Conservation (phyloP, 1,140 invertebrate genomes). For the Matsumurasca onukii region DNA sequence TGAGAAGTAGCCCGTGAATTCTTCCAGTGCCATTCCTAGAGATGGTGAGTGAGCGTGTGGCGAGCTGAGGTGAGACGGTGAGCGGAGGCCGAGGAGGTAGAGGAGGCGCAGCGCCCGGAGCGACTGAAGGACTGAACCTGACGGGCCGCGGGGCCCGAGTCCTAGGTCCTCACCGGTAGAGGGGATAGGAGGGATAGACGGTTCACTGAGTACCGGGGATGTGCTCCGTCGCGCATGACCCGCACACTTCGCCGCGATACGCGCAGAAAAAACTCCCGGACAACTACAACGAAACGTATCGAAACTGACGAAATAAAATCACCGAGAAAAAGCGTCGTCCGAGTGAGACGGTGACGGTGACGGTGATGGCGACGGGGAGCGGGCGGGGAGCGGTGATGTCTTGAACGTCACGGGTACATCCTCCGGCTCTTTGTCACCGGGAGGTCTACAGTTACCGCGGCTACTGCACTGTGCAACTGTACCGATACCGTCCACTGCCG, state of each 20-base stretch:
- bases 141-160: conserved; percentile 1
- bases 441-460: not conserved
- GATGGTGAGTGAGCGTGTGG: conserved; percentile 2
- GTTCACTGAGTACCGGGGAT: conserved; percentile 38
- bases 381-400: not conserved
- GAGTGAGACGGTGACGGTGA: conserved; percentile 4
- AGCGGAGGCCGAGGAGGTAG: not conserved
- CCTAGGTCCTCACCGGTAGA: not conserved
- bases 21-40: conserved; percentile 47
- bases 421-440: not conserved
- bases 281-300: conserved; percentile 8
- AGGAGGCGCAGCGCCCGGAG: not conserved
- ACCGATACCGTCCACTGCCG: not conserved
- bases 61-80: not conserved
- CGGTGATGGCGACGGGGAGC: not conserved
- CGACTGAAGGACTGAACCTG: not conserved
- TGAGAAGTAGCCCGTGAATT: conserved; percentile 46
- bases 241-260: conserved; percentile 31
- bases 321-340: conserved; percentile 17
- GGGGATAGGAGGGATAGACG: conserved; percentile 13
- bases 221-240: conserved; percentile 39
- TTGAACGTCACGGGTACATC: not conserved
- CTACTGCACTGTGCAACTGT: not conserved
- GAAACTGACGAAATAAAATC: conserved; percentile 23
- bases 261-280: conserved; percentile 14